These are phyloP conservation scores for Perca fluviatilis DNA, from an alignment of 2,113 vertebrate species.

Conservation along the genomic window DNA sequence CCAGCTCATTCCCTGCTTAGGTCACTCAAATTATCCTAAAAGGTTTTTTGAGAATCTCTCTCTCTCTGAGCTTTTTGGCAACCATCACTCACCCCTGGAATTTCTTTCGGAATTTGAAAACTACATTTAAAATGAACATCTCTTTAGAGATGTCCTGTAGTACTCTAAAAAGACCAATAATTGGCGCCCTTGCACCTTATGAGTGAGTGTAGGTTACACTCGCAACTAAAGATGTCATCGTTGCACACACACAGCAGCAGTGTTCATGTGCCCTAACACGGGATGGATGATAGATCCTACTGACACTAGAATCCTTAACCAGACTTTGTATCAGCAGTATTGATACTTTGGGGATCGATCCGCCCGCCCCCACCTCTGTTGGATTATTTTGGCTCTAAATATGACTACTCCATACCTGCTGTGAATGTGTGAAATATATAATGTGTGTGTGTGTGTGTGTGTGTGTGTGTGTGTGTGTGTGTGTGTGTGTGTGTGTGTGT, in stretches of 20 bases:
- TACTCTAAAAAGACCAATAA: not conserved
- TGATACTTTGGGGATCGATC: not conserved
- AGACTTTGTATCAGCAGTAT: not conserved
- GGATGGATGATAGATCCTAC: not conserved
- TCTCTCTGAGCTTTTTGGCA: not conserved
- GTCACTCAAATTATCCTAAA: not conserved
- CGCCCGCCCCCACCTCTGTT: no score
- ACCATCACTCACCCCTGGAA: not conserved
- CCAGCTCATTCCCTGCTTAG: not conserved
- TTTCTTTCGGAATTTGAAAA: not conserved
- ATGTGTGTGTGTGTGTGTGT: no score
- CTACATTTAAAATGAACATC: not conserved
- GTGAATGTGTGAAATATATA: no score
- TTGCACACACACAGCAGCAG: not conserved
- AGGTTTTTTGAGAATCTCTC: not conserved
- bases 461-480: no score
- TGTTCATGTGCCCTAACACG: not conserved
- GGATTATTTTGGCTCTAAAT: no score
- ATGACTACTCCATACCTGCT: not conserved
- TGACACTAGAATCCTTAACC: not conserved
- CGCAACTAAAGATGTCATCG: no score
- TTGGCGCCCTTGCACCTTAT: not conserved
- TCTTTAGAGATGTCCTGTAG: not conserved
- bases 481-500: no score
- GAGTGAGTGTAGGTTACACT: no score